Evolutionary conservation across 1,140 invertebrate genomes (phyloP), one percentile per base, ranked within the genome.

Genomic region (Heliothis virescens): DNA sequence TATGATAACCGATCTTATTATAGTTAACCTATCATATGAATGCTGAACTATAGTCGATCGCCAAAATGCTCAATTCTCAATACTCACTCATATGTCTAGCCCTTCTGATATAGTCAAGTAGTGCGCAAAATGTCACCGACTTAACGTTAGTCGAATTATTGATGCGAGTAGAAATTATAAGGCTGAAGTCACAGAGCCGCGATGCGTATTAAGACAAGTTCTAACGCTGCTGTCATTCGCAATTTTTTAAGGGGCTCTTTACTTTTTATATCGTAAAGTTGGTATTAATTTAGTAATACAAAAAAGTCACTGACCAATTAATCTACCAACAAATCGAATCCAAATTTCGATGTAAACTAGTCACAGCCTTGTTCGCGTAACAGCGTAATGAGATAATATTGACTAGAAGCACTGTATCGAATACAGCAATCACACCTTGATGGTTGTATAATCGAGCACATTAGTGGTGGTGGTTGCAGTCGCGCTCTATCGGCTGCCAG

Each of bases 41-140:
- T 52, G 15, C 7, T 62, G 57, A 60, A 75, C 72, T 62, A 26
- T 9, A 2, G 16, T 7, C 34, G 16, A 41, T 60, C 72, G 41
- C 72, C 57, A 60, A 75, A 74, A 62, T 62, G 29, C 16, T 50
- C 41, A 13, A 9, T 13, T 21, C 12, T 21, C 11, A 59, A 34
- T 18, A 47, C 41, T 60, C n/a, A 60, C 60, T n/a, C n/a, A n/a
- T n/a, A 26, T 50, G 47, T 52, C 59, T 50, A 18, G 57, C 26
- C 60, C 60, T 76, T 63, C 13, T 52, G 48, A 62, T 48, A 60
- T 9, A 60, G 11, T 59, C 21, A 50, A 50, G 57, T 60, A 47
- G 13, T 74, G 72, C 72, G 72, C 53, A 74, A 74, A 74, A 57
- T 18, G 57, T 48, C 59, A 59, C 60, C 71, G 11, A 74, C 41